Percentiles rank a stretch among this genome's conserved stretches.
Evolutionary conservation across 1,140 invertebrate species (phyloP).

Genomic region (Anoplolepis gracilipes): DNA sequence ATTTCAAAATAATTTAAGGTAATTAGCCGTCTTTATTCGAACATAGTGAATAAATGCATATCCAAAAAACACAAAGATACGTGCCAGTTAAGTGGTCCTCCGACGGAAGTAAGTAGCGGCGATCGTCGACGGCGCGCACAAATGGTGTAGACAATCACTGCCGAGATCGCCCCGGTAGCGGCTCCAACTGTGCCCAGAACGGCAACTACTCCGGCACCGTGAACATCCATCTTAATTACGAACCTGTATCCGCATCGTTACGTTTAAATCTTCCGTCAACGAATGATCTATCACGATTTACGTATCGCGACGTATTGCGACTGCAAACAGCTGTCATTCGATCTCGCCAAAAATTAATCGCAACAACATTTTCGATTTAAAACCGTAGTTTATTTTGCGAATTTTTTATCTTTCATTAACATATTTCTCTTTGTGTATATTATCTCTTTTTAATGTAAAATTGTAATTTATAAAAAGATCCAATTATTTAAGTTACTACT

Average conservation of each 20-base stretch:
- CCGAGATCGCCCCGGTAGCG: slow-evolving; percentile 79
- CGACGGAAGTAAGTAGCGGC: slow-evolving; percentile 66
- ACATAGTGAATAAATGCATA: too few relatives aligned
- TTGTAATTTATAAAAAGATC: not conserved
- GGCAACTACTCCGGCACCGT: slow-evolving; percentile 76
- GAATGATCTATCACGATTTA: not conserved
- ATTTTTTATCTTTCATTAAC: not conserved
- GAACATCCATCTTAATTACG: slow-evolving; percentile 73
- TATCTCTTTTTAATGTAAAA: not conserved
- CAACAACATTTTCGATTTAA: too few relatives aligned
- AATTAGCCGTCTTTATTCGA: not conserved
- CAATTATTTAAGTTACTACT: not conserved
- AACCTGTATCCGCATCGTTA: not conserved
- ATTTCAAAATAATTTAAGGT: not conserved
- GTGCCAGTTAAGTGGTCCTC: slow-evolving; percentile 78
- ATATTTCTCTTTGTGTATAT: not conserved
- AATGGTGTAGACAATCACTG: slow-evolving; percentile 77
- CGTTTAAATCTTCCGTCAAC: not conserved
- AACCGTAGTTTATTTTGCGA: not conserved
- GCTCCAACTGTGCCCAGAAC: slow-evolving; percentile 78
- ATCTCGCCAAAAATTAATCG: not conserved
- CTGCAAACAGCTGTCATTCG: not conserved
- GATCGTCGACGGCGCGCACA: slow-evolving; percentile 74
- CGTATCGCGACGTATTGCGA: not conserved
- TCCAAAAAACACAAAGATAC: slow-evolving; percentile 9